phyloP scores from a whole-genome alignment of 2,888 invertebrate species.

The Brachypalpus laphriformis region DNA sequence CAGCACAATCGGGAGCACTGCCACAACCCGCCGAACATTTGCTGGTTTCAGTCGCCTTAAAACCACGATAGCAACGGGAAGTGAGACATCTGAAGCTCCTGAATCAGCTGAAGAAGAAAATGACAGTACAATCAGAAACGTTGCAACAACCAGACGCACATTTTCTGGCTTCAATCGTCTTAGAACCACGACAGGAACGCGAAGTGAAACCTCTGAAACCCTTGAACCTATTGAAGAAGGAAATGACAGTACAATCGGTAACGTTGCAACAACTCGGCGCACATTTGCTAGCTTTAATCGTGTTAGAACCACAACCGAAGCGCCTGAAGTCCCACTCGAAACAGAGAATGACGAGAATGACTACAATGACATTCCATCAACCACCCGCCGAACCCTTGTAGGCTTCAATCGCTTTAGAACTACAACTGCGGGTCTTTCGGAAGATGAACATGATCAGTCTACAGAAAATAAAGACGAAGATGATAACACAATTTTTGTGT shows the following conservation, averaged over 20 bases:
- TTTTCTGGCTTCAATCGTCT: slow-evolving; percentile 61
- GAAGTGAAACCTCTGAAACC: slow-evolving; percentile 1
- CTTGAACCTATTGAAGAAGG: slow-evolving; percentile 29
- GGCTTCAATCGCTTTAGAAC: slow-evolving; percentile 72
- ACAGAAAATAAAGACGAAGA: slow-evolving; percentile 20
- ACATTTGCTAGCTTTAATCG: slow-evolving; percentile 18
- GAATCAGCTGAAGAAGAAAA: slow-evolving; percentile 31
- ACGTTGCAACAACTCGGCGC: slow-evolving; percentile 17
- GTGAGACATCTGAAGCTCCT: slow-evolving; percentile 1
- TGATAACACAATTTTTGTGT: background rate
- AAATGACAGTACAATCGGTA: background rate
- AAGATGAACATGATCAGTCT: slow-evolving; percentile 16
- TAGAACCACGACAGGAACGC: slow-evolving; percentile 29
- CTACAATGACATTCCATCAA: background rate
- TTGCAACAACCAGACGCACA: slow-evolving; percentile 51
- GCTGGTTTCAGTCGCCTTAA: slow-evolving; percentile 68
- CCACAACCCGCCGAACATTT: slow-evolving; percentile 59
- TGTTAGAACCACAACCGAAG: slow-evolving; percentile 25
- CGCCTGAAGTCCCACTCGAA: slow-evolving; percentile 5
- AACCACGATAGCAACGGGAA: slow-evolving; percentile 32
- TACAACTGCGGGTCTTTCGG: background rate
- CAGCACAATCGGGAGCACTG: background rate
- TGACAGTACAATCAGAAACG: background rate
- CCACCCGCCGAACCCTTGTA: slow-evolving; percentile 55
- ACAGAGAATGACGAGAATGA: slow-evolving; percentile 30